Evolutionary conservation across 1,140 invertebrate genomes (phyloP), one percentile per base, ranked within the genome.

Genomic region (Nylanderia fulva): DNA sequence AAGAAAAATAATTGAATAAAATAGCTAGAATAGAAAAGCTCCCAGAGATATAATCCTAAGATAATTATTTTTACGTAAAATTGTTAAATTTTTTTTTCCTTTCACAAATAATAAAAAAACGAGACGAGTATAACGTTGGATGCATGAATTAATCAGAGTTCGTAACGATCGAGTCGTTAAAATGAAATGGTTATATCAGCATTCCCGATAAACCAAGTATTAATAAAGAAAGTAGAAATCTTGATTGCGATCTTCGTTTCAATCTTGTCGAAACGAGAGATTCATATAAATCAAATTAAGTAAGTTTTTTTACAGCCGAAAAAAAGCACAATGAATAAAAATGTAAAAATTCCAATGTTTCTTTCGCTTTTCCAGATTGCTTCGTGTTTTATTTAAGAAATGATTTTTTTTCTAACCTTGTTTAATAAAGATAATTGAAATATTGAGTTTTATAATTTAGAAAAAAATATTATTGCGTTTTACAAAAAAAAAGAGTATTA

Each of bases 161-260:
- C 13, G 75, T 39, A 87, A 88, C 63, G 86, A 82, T 85, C 71
- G 79, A 72, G 48, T 85, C 87, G 77, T 86, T 86, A 86, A 89
- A 58, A 76, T 58, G 52, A 74, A 86, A 84, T 76, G 79, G 80
- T 89, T 80, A 75, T 85, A 84, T 89, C 87, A 77, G 87, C 84
- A 27, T 88, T 88, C 72, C 66, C 72, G 84, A 86, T 68, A 54
- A 85, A 88, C 69, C 56, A 63, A 69, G 69, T 75, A 88, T 69
- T 88, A 85, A 76, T 52, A 75, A 88, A 88, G 68, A 61, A 85
- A 80, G 9, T 45, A 80, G 69, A 75, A 69, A 85, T 66, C 72
- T 75, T 88, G 86, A 88, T 85, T 82, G 75, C 87, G 64, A 88
- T 27, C 69, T 85, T 80, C 56, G 29, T 11, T 72, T 29, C 56